These are phyloP conservation scores for Eubasilissa splendida DNA, from an alignment of 2,888 invertebrate genomes.

Conservation along the genomic window DNA sequence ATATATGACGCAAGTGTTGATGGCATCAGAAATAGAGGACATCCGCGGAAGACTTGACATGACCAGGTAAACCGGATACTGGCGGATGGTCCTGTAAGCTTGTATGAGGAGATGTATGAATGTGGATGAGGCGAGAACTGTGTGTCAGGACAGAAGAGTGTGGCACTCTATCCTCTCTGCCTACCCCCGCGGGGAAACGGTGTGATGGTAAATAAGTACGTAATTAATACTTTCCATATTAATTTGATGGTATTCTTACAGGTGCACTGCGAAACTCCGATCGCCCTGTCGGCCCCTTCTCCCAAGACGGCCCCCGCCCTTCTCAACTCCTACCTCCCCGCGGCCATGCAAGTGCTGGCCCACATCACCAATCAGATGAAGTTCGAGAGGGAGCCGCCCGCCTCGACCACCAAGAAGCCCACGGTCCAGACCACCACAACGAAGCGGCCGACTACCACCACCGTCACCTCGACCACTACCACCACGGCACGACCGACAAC, in stretches of 20 bases:
- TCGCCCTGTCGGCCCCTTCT: slow-evolving; percentile 61
- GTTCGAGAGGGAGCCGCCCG: slow-evolving; percentile 64
- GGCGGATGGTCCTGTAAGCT: too few relatives aligned
- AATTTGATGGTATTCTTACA: slow-evolving; percentile 60
- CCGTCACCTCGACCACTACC: slow-evolving; percentile 48
- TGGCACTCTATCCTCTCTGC: too few relatives aligned
- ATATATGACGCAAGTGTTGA: too few relatives aligned
- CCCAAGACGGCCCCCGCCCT: slow-evolving; percentile 71
- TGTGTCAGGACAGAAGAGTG: too few relatives aligned
- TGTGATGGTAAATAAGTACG: too few relatives aligned
- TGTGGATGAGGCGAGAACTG: too few relatives aligned
- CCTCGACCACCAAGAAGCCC: slow-evolving; percentile 51
- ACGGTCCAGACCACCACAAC: slow-evolving; percentile 34
- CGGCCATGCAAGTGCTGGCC: slow-evolving; percentile 79
- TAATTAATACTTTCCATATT: too few relatives aligned
- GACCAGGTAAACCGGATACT: too few relatives aligned
- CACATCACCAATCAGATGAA: slow-evolving; percentile 77
- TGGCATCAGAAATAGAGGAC: too few relatives aligned
- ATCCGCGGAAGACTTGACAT: too few relatives aligned
- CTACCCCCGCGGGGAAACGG: too few relatives aligned
- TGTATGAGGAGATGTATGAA: too few relatives aligned
- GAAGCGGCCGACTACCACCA: slow-evolving; percentile 23
- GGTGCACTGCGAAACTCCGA: slow-evolving; percentile 63
- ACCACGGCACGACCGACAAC: slow-evolving; percentile 57
- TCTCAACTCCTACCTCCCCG: slow-evolving; percentile 77